Percentiles rank a stretch among this genome's conserved stretches.
These are phyloP conservation scores for Rhynchopsitta pachyrhyncha DNA, from an alignment of 2,113 vertebrate genomes.

Conservation along the genomic window DNA sequence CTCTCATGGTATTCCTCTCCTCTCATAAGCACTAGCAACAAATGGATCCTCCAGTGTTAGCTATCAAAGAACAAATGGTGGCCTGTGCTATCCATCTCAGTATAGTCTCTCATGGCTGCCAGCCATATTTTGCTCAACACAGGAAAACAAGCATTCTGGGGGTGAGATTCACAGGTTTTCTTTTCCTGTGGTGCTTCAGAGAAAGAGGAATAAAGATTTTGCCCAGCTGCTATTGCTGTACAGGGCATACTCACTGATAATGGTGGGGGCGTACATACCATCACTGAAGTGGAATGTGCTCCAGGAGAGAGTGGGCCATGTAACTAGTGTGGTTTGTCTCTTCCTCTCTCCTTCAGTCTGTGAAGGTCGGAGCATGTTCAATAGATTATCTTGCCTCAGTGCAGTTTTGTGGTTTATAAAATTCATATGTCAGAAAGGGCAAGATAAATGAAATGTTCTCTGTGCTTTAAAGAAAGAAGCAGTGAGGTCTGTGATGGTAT, in stretches of 20 bases:
- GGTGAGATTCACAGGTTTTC: neutral
- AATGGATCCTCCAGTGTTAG: neutral
- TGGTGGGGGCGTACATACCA: neutral
- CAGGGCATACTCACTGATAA: fast-evolving
- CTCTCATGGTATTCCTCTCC: neutral
- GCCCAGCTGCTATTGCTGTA: neutral
- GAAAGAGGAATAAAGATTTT: neutral
- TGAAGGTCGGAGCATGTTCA: neutral
- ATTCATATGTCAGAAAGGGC: neutral
- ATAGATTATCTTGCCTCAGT: neutral
- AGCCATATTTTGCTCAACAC: neutral
- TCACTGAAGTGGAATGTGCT: neutral
- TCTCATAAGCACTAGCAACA: neutral
- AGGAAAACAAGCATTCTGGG: neutral
- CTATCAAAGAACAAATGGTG: neutral
- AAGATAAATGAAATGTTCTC: neutral
- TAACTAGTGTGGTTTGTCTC: neutral
- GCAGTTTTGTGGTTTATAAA: neutral
- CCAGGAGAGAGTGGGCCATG: neutral
- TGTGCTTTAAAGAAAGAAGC: neutral
- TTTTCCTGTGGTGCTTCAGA: neutral
- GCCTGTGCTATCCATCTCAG: neutral
- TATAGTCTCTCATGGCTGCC: neutral
- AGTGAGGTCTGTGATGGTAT: neutral
- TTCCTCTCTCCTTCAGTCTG: neutral